phyloP scores from a whole-genome alignment of 2,888 invertebrate species.

The Amphipoea oculea region DNA sequence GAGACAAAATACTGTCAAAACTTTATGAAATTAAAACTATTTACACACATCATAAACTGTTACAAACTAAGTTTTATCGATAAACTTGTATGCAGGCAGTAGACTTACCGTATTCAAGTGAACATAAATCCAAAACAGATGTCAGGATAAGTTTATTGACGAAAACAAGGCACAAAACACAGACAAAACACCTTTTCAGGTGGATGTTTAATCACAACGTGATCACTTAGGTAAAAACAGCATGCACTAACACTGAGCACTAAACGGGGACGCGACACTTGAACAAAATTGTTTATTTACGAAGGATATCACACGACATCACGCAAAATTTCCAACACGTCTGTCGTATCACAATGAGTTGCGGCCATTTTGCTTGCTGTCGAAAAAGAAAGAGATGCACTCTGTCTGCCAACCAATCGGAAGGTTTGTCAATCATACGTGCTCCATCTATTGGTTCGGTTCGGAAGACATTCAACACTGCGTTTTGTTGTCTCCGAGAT shows the following conservation, averaged over 20 bases:
- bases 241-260: constrained; percentile 82
- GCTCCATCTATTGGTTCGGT: constrained; percentile 46
- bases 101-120: constrained; percentile 86
- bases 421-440: constrained; percentile 11
- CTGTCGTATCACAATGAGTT: constrained; percentile 82
- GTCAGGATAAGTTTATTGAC: constrained; percentile 80
- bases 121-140: constrained; percentile 89
- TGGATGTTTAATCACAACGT: constrained; percentile 75
- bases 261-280: constrained; percentile 73
- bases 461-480: neutral
- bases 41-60: constrained; percentile 76
- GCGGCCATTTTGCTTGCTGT: constrained; percentile 87
- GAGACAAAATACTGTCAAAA: constrained; percentile 83
- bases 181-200: constrained; percentile 80
- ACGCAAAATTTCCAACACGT: constrained; percentile 83
- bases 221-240: constrained; percentile 77
- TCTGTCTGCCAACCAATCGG: constrained; percentile 70
- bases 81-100: constrained; percentile 45
- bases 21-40: constrained; percentile 80
- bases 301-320: constrained; percentile 76
- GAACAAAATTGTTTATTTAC: constrained; percentile 84
- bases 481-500: constrained; percentile 37
- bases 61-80: constrained; percentile 61
- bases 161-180: constrained; percentile 89
- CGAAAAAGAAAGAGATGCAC: constrained; percentile 77